A percentile compares a stretch with the other conserved stretches of the same genome.
Evolutionary conservation across 2,113 vertebrate species (phyloP).

Genomic region (Cyprinodon brontotheroides): DNA sequence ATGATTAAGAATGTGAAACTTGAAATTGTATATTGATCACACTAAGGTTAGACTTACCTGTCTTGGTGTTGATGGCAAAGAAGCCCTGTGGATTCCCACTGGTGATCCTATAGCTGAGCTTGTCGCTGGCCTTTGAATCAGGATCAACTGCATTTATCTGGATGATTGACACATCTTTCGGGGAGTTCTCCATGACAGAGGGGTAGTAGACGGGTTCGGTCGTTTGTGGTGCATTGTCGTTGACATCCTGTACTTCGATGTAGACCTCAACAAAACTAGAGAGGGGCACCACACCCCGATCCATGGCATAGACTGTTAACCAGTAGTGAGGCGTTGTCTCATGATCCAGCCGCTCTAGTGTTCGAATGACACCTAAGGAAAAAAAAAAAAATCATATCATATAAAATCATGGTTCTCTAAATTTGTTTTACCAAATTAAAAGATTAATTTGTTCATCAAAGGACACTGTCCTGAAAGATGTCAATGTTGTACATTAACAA

Average conservation of each 20-base stretch:
- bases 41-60: constrained; percentile 80
- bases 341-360: constrained; percentile 88
- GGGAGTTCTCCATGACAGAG: constrained; percentile 92
- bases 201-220: constrained; percentile 95
- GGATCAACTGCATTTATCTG: constrained; percentile 93
- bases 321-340: constrained; percentile 94
- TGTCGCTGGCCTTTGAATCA: constrained; percentile 89
- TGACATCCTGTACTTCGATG: constrained; percentile 93
- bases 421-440: constrained; percentile 10
- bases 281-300: constrained; percentile 89
- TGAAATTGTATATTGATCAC: not conserved
- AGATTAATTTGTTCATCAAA: constrained; percentile 2
- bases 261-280: constrained; percentile 93
- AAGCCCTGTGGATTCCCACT: constrained; percentile 99
- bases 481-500: constrained; percentile 55
- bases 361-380: constrained; percentile 86
- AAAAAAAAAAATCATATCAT: constrained; percentile 21
- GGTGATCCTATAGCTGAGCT: constrained; percentile 90
- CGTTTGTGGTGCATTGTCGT: constrained; percentile 95
- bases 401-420: constrained; percentile 16
- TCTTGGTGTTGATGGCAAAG: constrained; percentile 89
- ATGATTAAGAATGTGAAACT: not conserved
- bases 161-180: constrained; percentile 92
- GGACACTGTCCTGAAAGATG: constrained; percentile 33
- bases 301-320: constrained; percentile 95